Base-by-base conservation (phyloP, 2,113 vertebrate species). In the Rhinopomastus cyanomelas region DNA sequence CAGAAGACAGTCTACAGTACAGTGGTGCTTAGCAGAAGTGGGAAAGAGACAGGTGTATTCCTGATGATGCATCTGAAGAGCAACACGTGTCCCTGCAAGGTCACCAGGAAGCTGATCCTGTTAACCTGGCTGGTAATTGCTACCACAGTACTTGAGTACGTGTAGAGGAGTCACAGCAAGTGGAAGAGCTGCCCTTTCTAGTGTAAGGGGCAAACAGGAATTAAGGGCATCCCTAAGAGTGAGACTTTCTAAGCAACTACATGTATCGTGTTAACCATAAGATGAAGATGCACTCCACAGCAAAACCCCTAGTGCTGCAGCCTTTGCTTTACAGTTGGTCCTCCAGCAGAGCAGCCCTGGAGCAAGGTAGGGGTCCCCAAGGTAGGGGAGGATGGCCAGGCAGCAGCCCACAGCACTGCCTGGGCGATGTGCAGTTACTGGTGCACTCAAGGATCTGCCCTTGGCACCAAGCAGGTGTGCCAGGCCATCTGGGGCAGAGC, bases 181-280 rank as follows among this genome's bases (percentile, higher is more conserved):
- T 18, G 14, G 39, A 49, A 37, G 64, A 80, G 49, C 62, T 39
- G 23, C 19, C 25, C 60, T n/a, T 57, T 68, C 18, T 72, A 1
- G 16, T 5, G 20, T 44, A 22, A 32, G 37, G n/a, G 60, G 13
- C 53, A 42, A 66, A 59, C 0, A 3, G 36, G 29, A 27, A 1
- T 1, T 3, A 2, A 18, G 34, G 7, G 56, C 14, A 2, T 56
- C 23, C 37, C 25, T 32, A 26, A 16, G 0, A 61, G 20, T 1
- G 1, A 51, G 26, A 34, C 7, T 17, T 74, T 5, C 16, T 57
- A 56, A 65, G 13, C 25, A 82, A 9, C 49, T 5, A 1, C 4
- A 0, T 23, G 23, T 29, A 29, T 46, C 0, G 0, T 12, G 13
- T 52, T 84, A 39, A 44, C 12, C 3, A 0, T 18, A 64, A 56